A percentile compares a stretch with the other conserved stretches of the same genome.
These are phyloP conservation scores for Tethya wilhelma DNA, from an alignment of 37 sponge, comb jelly and placozoan genomes.

Conservation along the genomic window DNA sequence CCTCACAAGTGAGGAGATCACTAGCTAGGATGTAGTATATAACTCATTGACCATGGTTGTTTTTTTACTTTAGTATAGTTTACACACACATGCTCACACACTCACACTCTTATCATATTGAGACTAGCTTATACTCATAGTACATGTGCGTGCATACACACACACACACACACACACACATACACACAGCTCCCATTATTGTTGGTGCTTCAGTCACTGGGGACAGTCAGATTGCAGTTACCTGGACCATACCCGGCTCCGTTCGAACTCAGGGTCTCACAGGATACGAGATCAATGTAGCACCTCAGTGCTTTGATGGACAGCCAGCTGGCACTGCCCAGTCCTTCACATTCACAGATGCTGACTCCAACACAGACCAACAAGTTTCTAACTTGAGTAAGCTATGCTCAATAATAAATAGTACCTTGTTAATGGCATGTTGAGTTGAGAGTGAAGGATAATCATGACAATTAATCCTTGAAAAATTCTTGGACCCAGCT, in stretches of 20 bases:
- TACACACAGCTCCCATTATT: background rate
- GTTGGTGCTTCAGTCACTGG: background rate
- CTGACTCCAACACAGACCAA: background rate
- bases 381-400: too few relatives aligned
- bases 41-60: too few relatives aligned
- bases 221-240: background rate
- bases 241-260: background rate
- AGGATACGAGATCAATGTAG: background rate
- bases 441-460: too few relatives aligned
- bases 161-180: conserved; percentile 1
- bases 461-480: too few relatives aligned
- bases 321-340: background rate
- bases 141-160: background rate
- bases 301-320: background rate
- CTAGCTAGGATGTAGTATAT: background rate
- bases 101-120: background rate
- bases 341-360: background rate
- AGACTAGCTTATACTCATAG: background rate
- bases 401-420: too few relatives aligned
- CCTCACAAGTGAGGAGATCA: background rate
- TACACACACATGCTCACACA: background rate
- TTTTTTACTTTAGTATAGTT: too few relatives aligned
- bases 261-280: background rate
- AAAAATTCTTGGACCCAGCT: too few relatives aligned
- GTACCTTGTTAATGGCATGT: too few relatives aligned